Conservation (phyloP, 92 coral and sea anemone genomes). For the Porites lobata region DNA sequence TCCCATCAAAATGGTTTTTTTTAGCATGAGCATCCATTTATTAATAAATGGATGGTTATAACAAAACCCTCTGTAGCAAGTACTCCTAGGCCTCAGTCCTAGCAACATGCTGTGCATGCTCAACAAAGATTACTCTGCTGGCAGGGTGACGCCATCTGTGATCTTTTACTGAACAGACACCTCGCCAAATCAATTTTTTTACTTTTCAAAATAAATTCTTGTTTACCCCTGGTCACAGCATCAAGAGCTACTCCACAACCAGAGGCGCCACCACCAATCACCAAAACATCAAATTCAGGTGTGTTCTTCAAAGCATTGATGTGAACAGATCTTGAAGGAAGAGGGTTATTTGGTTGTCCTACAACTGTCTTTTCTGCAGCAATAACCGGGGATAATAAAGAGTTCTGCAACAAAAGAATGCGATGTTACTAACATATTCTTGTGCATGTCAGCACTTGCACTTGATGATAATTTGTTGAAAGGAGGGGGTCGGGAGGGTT, state of each 20-base stretch:
- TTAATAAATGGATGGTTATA: too few species aligned
- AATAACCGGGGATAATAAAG: constrained; percentile 60
- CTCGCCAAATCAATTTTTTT: too few species aligned
- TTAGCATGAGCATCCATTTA: too few species aligned
- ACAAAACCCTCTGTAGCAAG: too few species aligned
- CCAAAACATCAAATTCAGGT: constrained; percentile 92
- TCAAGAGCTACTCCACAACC: constrained; percentile 98
- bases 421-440: background rate
- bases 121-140: too few species aligned
- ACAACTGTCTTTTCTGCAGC: constrained; percentile 75
- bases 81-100: too few species aligned
- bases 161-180: too few species aligned
- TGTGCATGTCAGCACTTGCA: background rate
- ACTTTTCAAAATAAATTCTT: background rate
- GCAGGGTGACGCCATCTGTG: too few species aligned
- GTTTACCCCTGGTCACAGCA: constrained; percentile 93
- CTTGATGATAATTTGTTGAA: too few species aligned
- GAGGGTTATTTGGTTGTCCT: constrained; percentile 66
- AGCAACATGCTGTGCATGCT: too few species aligned
- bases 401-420: constrained; percentile 37
- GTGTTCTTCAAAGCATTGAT: constrained; percentile 73
- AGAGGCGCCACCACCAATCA: constrained; percentile 99
- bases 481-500: too few species aligned
- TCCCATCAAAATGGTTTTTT: too few species aligned
- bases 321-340: constrained; percentile 88